These are phyloP conservation scores for Labeo catla DNA, from an alignment of 2,113 vertebrate genomes.

Conservation along the genomic window DNA sequence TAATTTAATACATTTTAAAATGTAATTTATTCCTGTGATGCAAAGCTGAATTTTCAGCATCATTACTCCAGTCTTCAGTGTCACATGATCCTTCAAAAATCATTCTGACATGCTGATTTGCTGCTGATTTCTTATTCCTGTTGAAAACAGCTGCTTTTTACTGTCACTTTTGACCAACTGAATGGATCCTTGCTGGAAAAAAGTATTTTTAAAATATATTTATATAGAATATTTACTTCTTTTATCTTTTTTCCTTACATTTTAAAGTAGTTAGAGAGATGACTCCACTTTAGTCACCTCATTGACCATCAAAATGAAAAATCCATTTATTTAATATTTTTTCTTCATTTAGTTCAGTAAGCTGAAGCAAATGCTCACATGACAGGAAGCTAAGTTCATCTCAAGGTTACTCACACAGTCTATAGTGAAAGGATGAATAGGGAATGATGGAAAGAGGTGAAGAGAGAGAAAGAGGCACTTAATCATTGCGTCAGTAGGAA, in stretches of 20 bases:
- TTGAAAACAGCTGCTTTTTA: background rate
- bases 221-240: background rate
- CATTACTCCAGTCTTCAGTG: background rate
- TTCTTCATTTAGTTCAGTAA: background rate
- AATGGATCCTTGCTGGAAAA: too few species aligned
- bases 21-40: background rate
- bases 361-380: slow-evolving; percentile 12
- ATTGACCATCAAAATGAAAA: background rate
- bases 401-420: background rate
- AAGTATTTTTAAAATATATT: too few species aligned
- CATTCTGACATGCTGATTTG: background rate
- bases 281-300: background rate
- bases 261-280: background rate
- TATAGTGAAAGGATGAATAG: background rate
- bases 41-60: background rate
- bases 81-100: background rate
- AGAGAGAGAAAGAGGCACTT: slow-evolving; percentile 27
- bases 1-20: background rate
- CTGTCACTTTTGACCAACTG: background rate
- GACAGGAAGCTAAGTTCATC: background rate
- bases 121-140: background rate
- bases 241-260: background rate
- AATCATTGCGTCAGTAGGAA: background rate
- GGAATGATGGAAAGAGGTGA: background rate
- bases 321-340: background rate